phyloP scores from a whole-genome alignment of 2,797 vertebrate genomes.

The Erpetoichthys calabaricus region DNA sequence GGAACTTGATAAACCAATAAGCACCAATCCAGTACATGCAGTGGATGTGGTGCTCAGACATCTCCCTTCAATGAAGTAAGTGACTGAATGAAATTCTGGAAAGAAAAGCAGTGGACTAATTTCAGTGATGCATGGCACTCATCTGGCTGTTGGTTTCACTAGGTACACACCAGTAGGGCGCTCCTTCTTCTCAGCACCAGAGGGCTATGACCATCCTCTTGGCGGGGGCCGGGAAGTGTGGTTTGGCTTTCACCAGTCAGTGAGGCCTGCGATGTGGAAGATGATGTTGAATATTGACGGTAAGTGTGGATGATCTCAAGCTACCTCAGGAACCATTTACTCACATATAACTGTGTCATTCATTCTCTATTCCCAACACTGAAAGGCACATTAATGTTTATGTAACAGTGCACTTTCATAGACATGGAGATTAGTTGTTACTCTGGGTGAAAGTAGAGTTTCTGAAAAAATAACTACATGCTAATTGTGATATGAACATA shows the following conservation, averaged over 20 bases:
- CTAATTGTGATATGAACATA: no score
- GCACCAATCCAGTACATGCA: slow-evolving; percentile 98
- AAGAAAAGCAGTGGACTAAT: not conserved
- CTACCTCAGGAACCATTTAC: no score
- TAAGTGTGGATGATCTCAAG: slow-evolving; percentile 31
- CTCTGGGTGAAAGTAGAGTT: no score
- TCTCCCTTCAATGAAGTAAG: slow-evolving; percentile 97
- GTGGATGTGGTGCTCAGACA: slow-evolving; percentile 96
- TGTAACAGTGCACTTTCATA: no score
- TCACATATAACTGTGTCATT: no score
- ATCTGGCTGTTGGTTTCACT: not conserved
- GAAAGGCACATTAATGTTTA: no score
- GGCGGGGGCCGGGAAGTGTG: slow-evolving; percentile 95
- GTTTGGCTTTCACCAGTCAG: slow-evolving; percentile 98
- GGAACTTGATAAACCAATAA: slow-evolving; percentile 98
- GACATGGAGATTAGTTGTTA: no score
- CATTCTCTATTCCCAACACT: no score
- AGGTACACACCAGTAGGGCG: slow-evolving; percentile 97
- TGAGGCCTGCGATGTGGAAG: slow-evolving; percentile 98
- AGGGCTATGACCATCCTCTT: slow-evolving; percentile 93
- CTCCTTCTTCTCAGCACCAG: slow-evolving; percentile 94
- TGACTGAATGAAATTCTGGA: not conserved
- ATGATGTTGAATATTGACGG: slow-evolving; percentile 99
- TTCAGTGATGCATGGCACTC: not conserved
- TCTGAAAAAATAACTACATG: no score